Evolutionary conservation across 2,888 invertebrate species (phyloP).

Genomic region (Margaritifera margaritifera): DNA sequence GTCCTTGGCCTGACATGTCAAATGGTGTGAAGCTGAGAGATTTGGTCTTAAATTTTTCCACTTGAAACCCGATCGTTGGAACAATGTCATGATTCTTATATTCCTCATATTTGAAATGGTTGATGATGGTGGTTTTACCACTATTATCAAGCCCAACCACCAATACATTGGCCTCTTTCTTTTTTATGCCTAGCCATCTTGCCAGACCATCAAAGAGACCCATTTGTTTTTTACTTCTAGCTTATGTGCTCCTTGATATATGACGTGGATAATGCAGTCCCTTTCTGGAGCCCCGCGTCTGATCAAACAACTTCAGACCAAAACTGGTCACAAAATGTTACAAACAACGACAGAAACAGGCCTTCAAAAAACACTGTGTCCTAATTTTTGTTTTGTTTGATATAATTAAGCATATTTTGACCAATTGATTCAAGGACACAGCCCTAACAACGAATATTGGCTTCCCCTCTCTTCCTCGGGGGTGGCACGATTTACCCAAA

Average conservation of each 20-base stretch:
- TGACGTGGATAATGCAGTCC: too few relatives aligned
- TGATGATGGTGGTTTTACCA: conserved; percentile 93
- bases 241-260: background rate
- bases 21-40: conserved; percentile 91
- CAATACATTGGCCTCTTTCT: conserved; percentile 86
- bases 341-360: too few relatives aligned
- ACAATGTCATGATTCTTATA: conserved; percentile 81
- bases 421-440: too few relatives aligned
- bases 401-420: too few relatives aligned
- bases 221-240: conserved; percentile 75
- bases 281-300: too few relatives aligned
- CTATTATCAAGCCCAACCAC: conserved; percentile 98
- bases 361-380: too few relatives aligned
- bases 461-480: too few relatives aligned
- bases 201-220: conserved; percentile 85
- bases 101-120: conserved; percentile 86
- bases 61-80: conserved; percentile 92
- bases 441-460: background rate
- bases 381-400: too few relatives aligned
- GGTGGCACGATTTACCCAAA: too few relatives aligned
- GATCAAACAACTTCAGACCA: too few relatives aligned
- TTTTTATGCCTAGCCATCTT: conserved; percentile 80
- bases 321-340: too few relatives aligned
- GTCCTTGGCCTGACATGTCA: conserved; percentile 97
- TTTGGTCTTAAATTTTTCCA: conserved; percentile 91